phyloP scores from a whole-genome alignment of 2,797 vertebrate species.

The Rhodeus uyekii region DNA sequence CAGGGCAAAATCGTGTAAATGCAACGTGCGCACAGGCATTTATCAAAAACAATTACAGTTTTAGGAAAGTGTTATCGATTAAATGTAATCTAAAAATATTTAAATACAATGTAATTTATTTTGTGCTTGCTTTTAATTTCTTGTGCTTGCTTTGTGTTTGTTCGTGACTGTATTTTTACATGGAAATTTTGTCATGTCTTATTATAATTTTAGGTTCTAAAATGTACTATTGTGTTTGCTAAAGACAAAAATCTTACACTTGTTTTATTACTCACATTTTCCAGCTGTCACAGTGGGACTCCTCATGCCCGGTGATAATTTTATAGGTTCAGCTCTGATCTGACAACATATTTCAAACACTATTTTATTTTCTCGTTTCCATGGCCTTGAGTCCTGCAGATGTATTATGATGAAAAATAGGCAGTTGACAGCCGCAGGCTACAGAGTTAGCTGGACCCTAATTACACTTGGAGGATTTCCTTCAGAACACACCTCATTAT shows the following conservation, averaged over 20 bases:
- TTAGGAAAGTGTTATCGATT: neutral
- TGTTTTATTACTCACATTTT: constrained; percentile 38
- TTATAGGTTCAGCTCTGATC: constrained; percentile 38
- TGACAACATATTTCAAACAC: constrained; percentile 43
- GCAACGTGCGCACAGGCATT: neutral
- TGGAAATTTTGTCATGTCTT: too few species aligned
- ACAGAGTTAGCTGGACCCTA: constrained; percentile 46
- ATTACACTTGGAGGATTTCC: constrained; percentile 52
- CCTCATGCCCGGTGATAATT: constrained; percentile 27
- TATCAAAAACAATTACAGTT: neutral
- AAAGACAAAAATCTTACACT: constrained; percentile 31
- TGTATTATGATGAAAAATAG: constrained; percentile 41
- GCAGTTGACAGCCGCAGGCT: constrained; percentile 35
- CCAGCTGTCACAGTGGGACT: constrained; percentile 24
- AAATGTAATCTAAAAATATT: neutral
- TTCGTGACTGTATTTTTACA: too few species aligned
- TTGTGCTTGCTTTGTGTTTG: too few species aligned
- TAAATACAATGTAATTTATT: neutral
- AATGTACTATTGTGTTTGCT: neutral
- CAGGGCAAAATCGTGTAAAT: neutral
- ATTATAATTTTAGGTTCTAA: neutral
- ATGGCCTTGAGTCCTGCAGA: constrained; percentile 50
- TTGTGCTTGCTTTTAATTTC: too few species aligned
- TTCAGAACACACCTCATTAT: constrained; percentile 52
- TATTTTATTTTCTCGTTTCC: neutral